Evolutionary conservation across 1,140 invertebrate genomes (phyloP), one percentile per base, ranked within the genome.

Genomic region (Physella acuta): DNA sequence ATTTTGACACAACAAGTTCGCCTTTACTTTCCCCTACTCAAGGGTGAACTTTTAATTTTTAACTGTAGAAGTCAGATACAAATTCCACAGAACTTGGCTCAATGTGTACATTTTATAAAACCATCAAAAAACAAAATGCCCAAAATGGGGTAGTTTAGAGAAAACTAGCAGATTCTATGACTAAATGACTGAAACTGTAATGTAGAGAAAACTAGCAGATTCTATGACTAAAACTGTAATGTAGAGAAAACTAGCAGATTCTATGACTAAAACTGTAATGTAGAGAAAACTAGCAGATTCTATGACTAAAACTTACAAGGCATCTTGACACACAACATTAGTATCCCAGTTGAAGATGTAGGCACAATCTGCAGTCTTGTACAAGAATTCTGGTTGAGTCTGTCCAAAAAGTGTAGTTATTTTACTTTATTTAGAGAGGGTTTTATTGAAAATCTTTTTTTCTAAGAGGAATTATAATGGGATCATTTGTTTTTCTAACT

Each of bases 311-410:
- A 70, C 74, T 72, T 72, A 59, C 33, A 51, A 30, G 28, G 72
- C 64, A 60, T 67, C 28, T 16, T 71, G 59, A 69, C 83, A 85
- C 0, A 79, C 81, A 26, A 64, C 64, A 24, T 74, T 76, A 14
- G 80, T 84, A 24, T 79, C 76, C 78, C 83, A 78, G 16, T 67
- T 73, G 75, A 85, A 84, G 11, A 83, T 49, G 68, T 81, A 81
- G 36, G 76, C 77, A 78, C 82, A 85, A 64, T 81, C 73, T 63
- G 55, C 52, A 1, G 76, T 74, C 33, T 73, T 72, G 66, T 73
- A 74, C 24, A 77, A 53, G n/a, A 78, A 70, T 20, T 62, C 58
- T 36, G 77, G 75, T 1, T 70, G 37, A 28, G 37, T 66, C 77
- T 76, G 70, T 30, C 58, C 52, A 66, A 56, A 44, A 49, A 28